Evolutionary conservation across 30 jellyfish, hydroid and myxozoan genomes (phyloP).

Genomic region (Aurelia sp.): DNA sequence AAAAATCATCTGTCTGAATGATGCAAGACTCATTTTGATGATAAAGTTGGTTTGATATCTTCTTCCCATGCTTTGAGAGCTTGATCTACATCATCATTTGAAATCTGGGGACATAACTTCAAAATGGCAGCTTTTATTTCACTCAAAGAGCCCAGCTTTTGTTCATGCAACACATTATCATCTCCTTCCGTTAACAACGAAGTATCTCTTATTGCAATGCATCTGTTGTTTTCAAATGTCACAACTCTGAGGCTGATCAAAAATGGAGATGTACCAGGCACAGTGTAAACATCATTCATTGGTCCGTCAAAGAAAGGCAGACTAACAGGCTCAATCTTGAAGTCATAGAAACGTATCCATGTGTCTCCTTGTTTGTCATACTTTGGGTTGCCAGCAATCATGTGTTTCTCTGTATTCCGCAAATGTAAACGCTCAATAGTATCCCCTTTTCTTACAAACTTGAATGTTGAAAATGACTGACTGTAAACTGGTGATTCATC

Average conservation of each 20-base stretch:
- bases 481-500: constrained; percentile 6
- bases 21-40: too few species aligned
- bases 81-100: not conserved
- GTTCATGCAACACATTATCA: not conserved
- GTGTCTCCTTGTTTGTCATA: too few species aligned
- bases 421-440: constrained; percentile 3
- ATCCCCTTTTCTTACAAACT: not conserved
- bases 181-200: constrained; percentile 3
- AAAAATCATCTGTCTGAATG: too few species aligned
- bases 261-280: constrained; percentile 9
- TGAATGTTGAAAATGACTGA: not conserved
- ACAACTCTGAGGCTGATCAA: constrained; percentile 6
- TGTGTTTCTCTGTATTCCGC: too few species aligned
- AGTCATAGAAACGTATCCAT: constrained; percentile 4
- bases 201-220: not conserved
- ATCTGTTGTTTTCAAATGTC: not conserved
- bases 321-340: constrained; percentile 4
- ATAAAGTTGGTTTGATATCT: not conserved
- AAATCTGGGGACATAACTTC: not conserved
- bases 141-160: not conserved
- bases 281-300: constrained; percentile 1
- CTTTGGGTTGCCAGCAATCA: too few species aligned
- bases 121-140: not conserved
- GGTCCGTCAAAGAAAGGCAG: constrained; percentile 8
- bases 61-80: constrained; percentile 9